A percentile compares a stretch with the other conserved stretches of the same genome.
Conservation (phyloP, 1,140 invertebrate species). For the Hyphantria cunea region DNA sequence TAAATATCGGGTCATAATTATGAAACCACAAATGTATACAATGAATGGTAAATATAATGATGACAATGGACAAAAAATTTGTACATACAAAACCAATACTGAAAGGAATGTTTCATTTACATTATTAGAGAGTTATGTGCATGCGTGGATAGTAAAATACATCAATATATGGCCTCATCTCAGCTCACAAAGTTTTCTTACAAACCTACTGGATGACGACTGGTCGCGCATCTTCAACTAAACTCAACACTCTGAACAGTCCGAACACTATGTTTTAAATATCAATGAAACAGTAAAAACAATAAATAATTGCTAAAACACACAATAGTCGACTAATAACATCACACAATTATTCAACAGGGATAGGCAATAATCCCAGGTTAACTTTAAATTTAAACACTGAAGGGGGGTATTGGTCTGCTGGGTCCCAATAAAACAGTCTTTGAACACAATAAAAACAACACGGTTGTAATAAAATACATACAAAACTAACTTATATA, state of each 20-base stretch:
- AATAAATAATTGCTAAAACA: constrained; percentile 5
- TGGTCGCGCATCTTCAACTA: constrained; percentile 28
- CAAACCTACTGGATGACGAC: constrained; percentile 74
- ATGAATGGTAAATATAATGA: constrained; percentile 30
- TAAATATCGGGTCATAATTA: background rate
- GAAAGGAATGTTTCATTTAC: constrained; percentile 54
- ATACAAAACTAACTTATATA: constrained; percentile 26
- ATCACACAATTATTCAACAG: background rate
- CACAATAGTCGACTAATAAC: background rate
- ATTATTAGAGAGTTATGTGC: constrained; percentile 19
- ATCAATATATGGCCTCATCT: constrained; percentile 59
- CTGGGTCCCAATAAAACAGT: constrained; percentile 34
- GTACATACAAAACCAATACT: constrained; percentile 56
- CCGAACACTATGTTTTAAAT: constrained; percentile 31
- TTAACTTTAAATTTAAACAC: no score
- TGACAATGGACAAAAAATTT: constrained; percentile 40
- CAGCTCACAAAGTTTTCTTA: constrained; percentile 70
- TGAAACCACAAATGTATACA: constrained; percentile 6
- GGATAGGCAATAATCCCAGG: no score
- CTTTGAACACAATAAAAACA: constrained; percentile 37
- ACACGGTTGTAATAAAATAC: constrained; percentile 36
- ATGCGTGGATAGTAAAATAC: constrained; percentile 29
- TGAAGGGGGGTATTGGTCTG: constrained; percentile 31
- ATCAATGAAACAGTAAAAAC: constrained; percentile 20
- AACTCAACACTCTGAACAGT: constrained; percentile 35